Evolutionary conservation across 1,140 invertebrate genomes (phyloP), one percentile per base, ranked within the genome.

Genomic region (Zaprionus ornatus): DNA sequence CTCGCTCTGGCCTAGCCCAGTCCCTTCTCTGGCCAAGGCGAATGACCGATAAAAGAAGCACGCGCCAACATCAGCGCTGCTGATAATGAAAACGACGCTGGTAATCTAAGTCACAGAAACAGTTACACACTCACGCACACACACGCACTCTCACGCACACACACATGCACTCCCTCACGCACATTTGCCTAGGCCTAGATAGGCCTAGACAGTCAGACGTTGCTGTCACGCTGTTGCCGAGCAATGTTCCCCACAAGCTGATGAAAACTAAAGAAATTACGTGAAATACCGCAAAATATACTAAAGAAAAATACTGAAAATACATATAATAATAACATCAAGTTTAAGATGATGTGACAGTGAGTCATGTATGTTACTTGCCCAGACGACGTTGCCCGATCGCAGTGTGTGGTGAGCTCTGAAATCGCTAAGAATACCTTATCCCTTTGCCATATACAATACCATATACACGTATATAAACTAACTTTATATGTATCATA

Each of bases 11-110:
- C 40, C 40, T 45, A 45, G 40, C 40, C 40, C 40, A 45, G n/a
- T 45, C 40, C 40, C 50, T 32, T n/a, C 21, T 66, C 27, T 35
- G 25, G 74, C 32, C 69, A 84, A 88, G 84, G 85, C 80, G 79
- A 88, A 88, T 90, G 84, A 90, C 84, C 84, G 85, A 88, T 88
- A 88, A 88, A 90, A 76, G 54, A 55, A 90, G 81, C 81, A 88
- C 81, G 79, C 81, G 81, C 85, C 83, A 74, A 69, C 62, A 63
- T 29, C 65, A 63, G 12, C 72, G 32, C 25, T 32, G 42, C 50
- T 60, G 54, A 52, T 54, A 62, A 29, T 29, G 50, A 55, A 75
- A 63, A 75, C 35, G 32, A 32, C 19, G 50, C 23, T 21, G 52
- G 52, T 29, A 55, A 55, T 55, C 52, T 55, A 57, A 57, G 55